Base-by-base conservation (phyloP, 2,888 invertebrate species). In the Tenodera sinensis region DNA sequence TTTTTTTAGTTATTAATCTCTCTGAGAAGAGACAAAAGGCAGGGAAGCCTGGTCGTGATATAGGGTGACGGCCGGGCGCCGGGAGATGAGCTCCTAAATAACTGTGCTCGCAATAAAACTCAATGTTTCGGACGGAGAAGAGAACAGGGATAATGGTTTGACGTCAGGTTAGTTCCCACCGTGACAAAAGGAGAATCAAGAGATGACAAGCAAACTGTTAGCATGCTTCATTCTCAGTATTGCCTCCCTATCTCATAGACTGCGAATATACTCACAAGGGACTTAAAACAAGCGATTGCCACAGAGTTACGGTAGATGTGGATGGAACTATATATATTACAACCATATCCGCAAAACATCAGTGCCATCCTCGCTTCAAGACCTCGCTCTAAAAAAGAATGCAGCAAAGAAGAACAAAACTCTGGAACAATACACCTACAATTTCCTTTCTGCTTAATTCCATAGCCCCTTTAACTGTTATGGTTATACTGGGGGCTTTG, bases 91-190 rank as follows among this genome's bases (percentile, higher is more conserved):
- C 9, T 85, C 81, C 81, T 71, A 81, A 84, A 86, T 87, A 87
- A 87, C 87, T 83, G 30, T 27, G n/a, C 30, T 83, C 34, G 34
- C 83, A 87, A 87, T 87, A 87, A 87, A 87, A 87, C 87, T 28
- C 83, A 83, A 87, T 87, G 87, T 87, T 87, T 87, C 87, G 83
- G 30, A 30, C 84, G 83, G 71, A 81, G 82, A 71, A 83, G 34
- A 87, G 82, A 87, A 82, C 34, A 87, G 83, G 54, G 54, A 71
- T 71, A 71, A 71, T 71, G 54, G 54, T 71, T 71, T 71, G 54
- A 71, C 54, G 54, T 71, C 54, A 71, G 54, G 54, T 71, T 71
- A 25, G 54, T 71, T 71, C 54, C 54, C 54, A 71, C 54, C 54
- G 20, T 20, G 54, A 71, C 54, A 71, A 71, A 71, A 71, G 54